Conservation (phyloP, 1,140 invertebrate species). For the Diploscapter pachys region DNA sequence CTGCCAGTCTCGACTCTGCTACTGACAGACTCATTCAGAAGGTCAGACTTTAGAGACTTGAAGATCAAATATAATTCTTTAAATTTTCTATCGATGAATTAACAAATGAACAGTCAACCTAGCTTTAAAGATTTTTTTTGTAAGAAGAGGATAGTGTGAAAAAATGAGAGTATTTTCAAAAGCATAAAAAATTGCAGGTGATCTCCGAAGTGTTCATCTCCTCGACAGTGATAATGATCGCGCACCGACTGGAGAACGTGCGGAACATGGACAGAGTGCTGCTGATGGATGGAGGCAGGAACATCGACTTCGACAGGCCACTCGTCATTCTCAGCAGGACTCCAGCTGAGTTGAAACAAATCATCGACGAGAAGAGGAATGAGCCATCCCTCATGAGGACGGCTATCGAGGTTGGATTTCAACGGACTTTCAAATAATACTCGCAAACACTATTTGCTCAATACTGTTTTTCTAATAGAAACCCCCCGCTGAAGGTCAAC, state of each 20-base stretch:
- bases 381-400: too few relatives aligned
- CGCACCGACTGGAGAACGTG: slow-evolving; percentile 82
- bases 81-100: not conserved
- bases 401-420: too few relatives aligned
- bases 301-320: slow-evolving; percentile 6
- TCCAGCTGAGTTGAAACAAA: too few relatives aligned
- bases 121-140: not conserved
- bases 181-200: not conserved
- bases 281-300: slow-evolving; percentile 29
- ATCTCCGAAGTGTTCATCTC: slow-evolving; percentile 73
- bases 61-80: not conserved
- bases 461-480: too few relatives aligned
- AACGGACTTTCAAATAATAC: too few relatives aligned
- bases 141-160: not conserved
- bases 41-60: not conserved
- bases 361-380: too few relatives aligned
- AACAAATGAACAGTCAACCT: not conserved
- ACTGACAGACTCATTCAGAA: slow-evolving; percentile 82
- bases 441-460: too few relatives aligned
- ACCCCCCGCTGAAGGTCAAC: too few relatives aligned
- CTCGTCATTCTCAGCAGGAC: slow-evolving; percentile 4
- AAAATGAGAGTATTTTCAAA: too few relatives aligned
- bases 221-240: slow-evolving; percentile 85
- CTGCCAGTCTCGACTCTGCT: slow-evolving; percentile 61
- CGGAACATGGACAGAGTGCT: slow-evolving; percentile 66